phyloP scores from a whole-genome alignment of 2,113 vertebrate genomes.

The Tichodroma muraria region DNA sequence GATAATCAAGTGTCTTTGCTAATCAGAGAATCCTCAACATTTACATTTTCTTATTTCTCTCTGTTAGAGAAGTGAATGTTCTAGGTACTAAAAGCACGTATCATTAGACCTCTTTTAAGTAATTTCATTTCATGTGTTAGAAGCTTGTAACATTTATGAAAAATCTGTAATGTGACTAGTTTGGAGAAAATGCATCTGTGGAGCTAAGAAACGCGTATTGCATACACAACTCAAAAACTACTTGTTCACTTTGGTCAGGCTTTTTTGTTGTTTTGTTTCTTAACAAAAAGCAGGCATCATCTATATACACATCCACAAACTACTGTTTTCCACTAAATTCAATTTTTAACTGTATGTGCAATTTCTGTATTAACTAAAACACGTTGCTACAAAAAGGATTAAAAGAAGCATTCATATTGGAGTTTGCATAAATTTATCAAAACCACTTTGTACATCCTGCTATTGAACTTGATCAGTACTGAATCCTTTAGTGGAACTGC shows the following conservation, averaged over 20 bases:
- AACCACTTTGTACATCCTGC: not conserved
- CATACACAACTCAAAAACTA: not conserved
- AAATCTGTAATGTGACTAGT: not conserved
- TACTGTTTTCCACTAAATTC: not conserved
- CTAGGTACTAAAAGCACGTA: not conserved
- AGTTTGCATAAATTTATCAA: not conserved
- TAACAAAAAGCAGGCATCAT: not conserved
- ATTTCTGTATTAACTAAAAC: not conserved
- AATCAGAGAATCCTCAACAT: not conserved
- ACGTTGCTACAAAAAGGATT: not conserved
- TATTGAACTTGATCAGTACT: not conserved
- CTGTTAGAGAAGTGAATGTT: not conserved
- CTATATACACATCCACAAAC: not conserved
- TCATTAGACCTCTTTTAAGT: not conserved
- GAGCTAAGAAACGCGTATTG: not conserved
- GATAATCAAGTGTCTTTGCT: not conserved
- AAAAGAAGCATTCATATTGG: not conserved
- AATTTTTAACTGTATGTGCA: not conserved
- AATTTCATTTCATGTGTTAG: not conserved
- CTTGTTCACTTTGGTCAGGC: not conserved
- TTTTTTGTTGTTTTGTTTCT: not conserved
- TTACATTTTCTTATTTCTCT: not conserved
- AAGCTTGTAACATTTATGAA: not conserved
- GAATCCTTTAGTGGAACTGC: not conserved
- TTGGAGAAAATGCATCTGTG: not conserved